Base-by-base conservation (phyloP, 30 jellyfish, hydroid and myxozoan genomes). In the Cassiopea andromeda region DNA sequence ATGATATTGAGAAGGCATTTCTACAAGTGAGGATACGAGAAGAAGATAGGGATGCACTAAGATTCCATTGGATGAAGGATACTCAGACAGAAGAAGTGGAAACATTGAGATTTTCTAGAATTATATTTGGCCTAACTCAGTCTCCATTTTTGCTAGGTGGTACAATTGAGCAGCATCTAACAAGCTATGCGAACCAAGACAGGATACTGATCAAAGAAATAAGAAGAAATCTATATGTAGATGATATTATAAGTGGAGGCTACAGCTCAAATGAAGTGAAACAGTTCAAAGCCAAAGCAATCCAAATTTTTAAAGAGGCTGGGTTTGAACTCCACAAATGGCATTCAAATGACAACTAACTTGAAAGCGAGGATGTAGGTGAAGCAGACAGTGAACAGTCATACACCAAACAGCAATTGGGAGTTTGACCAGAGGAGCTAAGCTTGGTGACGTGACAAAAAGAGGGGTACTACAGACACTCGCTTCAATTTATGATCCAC, bases 161-260 rank as follows among this genome's bases (percentile, higher is more conserved):
- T 43, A 87, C 94, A 7, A 19, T 79, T 13, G 84, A 46, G 38
- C 83, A 81, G 17, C 97, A 92, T 75, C 75, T 92, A 5, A n/a
- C 10, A 17, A 43, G 17, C 48, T 66, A 27, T 82, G 92, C 12
- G 1, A 83, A 67, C 46, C 45, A 82, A 46, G 47, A 71, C 17
- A 78, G 18, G 47, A 68, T 43, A 19, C 70, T 27, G n/a, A 8
- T 85, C 7, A 93, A 69, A 66, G 97, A 79, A 48, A 70, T 92
- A 27, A 6, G 82, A 54, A 75, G 75, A n/a, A 74, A 77, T 66
- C 84, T 92, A 7, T 92, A 80, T 57, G 98, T 87, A 6, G 98
- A 92, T 61, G 98, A 87, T 60, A 38, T 92, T 1, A 92, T 77
- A 16, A 14, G 72, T 47, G 98, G 97, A 14, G 97, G 97, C 10